phyloP scores from a whole-genome alignment of 2,888 invertebrate species.

The Nephrotoma appendiculata region DNA sequence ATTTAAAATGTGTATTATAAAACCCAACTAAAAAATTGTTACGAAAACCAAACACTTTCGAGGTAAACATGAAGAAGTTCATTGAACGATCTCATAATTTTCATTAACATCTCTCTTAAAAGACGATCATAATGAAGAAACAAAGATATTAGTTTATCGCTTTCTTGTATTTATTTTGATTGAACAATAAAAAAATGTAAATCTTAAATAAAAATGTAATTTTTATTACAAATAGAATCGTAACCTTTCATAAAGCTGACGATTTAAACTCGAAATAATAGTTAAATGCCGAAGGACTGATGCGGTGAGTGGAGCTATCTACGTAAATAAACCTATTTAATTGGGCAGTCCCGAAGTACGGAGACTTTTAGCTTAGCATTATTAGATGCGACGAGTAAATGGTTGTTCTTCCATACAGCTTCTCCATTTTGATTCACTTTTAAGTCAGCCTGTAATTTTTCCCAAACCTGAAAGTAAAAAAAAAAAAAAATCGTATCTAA shows the following conservation, averaged over 20 bases:
- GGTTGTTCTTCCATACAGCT: constrained; percentile 78
- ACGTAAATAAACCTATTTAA: constrained; percentile 44
- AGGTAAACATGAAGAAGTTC: background rate
- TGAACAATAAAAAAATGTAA: background rate
- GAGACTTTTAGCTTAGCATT: constrained; percentile 63
- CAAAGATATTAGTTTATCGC: background rate
- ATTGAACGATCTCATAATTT: background rate
- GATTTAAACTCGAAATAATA: background rate
- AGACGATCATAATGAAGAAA: background rate
- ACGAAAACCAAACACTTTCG: background rate
- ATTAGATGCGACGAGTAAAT: constrained; percentile 45
- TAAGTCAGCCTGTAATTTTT: constrained; percentile 69
- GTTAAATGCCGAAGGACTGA: background rate
- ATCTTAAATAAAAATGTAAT: background rate
- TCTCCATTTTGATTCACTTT: constrained; percentile 53
- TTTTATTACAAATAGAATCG: background rate
- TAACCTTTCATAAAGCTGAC: too few relatives aligned
- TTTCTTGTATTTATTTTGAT: background rate
- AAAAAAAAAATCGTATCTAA: background rate
- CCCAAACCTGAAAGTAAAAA: constrained; percentile 45
- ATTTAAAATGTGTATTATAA: background rate
- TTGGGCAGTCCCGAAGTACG: constrained; percentile 66
- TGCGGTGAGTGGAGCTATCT: background rate
- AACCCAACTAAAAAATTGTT: background rate
- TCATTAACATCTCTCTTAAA: background rate